A percentile compares a stretch with the other conserved stretches of the same genome.
Conservation (phyloP, 2,113 vertebrate genomes). For the Motacilla alba region DNA sequence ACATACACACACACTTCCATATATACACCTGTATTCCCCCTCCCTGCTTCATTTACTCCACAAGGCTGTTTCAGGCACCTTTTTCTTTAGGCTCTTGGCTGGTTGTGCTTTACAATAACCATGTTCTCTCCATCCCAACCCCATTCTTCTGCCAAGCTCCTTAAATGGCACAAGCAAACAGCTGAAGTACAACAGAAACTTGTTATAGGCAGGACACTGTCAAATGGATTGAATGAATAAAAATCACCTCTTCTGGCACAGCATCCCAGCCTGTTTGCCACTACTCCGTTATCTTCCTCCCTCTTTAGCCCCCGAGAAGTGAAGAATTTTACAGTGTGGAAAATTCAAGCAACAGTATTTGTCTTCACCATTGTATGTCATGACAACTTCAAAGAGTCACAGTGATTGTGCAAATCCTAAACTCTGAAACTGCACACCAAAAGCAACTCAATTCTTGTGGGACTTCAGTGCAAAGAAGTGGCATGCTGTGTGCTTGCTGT, state of each 20-base stretch:
- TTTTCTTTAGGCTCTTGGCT: background rate
- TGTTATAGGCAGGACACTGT: background rate
- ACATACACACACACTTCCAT: background rate
- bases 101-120: background rate
- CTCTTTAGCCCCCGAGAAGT: background rate
- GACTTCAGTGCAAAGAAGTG: background rate
- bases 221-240: background rate
- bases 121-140: background rate
- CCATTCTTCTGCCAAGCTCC: background rate
- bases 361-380: background rate
- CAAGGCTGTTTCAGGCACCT: background rate
- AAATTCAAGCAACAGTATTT: background rate
- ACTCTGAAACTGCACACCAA: background rate
- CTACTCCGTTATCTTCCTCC: background rate
- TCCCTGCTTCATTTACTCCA: background rate
- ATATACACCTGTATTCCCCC: background rate
- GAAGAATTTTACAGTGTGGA: background rate
- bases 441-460: background rate
- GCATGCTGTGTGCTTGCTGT: background rate
- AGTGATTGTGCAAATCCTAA: background rate
- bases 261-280: background rate
- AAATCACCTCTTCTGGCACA: background rate
- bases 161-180: background rate
- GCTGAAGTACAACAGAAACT: background rate
- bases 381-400: background rate